Percentiles rank a stretch among this genome's conserved stretches.
Conservation (phyloP, 2,888 invertebrate genomes). For the Tipula lateralis region DNA sequence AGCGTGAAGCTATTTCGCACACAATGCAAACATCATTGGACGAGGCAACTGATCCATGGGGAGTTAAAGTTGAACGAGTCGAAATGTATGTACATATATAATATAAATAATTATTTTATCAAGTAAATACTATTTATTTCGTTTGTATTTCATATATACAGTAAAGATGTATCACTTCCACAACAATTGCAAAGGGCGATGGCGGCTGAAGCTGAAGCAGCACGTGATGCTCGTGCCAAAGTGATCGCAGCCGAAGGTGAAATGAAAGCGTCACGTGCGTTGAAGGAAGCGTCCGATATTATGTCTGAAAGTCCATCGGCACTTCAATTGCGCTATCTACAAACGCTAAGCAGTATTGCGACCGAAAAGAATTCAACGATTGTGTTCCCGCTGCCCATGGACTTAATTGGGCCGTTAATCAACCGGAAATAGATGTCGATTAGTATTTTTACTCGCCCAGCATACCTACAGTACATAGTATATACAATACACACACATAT, state of each 20-base stretch:
- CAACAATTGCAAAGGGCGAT: conserved; percentile 72
- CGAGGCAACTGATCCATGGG: conserved; percentile 82
- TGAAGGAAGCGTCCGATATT: conserved; percentile 80
- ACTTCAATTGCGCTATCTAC: conserved; percentile 64
- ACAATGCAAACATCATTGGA: conserved; percentile 82
- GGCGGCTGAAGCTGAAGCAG: conserved; percentile 79
- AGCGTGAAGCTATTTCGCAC: conserved; percentile 85
- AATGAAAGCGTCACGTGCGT: conserved; percentile 71
- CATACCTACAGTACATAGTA: not conserved
- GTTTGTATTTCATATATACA: conserved; percentile 40
- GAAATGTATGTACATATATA: conserved; percentile 69
- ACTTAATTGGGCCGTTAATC: conserved; percentile 52
- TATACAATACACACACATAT: not conserved
- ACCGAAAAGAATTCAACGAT: conserved; percentile 94
- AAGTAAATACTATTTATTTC: not conserved
- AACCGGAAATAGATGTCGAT: not conserved
- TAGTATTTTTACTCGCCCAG: not conserved
- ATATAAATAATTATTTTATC: not conserved
- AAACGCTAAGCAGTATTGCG: conserved; percentile 86
- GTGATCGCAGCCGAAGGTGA: conserved; percentile 81
- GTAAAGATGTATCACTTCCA: conserved; percentile 74
- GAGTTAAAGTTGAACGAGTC: conserved; percentile 88
- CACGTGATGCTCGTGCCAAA: conserved; percentile 73
- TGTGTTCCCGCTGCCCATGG: conserved; percentile 88
- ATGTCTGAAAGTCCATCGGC: conserved; percentile 71